Percentiles rank a stretch among this genome's conserved stretches.
These are phyloP conservation scores for Mobula birostris DNA, from an alignment of 2,113 vertebrate genomes.

Conservation along the genomic window DNA sequence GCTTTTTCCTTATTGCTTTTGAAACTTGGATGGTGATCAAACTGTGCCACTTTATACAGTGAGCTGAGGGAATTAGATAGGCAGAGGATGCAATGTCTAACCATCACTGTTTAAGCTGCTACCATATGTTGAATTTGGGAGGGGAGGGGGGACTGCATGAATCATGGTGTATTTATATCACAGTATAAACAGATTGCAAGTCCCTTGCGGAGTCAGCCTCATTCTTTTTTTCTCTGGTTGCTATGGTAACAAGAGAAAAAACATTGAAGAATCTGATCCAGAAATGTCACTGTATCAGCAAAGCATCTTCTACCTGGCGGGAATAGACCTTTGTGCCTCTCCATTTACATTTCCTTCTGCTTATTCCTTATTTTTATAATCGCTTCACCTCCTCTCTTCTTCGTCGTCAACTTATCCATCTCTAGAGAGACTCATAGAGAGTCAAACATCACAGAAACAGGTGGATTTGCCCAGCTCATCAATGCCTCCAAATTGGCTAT, in stretches of 20 bases:
- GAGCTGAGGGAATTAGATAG: neutral
- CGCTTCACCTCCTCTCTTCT: neutral
- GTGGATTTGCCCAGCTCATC: too few species aligned
- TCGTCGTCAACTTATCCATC: neutral
- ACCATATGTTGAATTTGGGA: slow-evolving; percentile 3
- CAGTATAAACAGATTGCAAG: neutral
- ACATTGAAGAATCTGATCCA: neutral
- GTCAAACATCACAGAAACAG: too few species aligned
- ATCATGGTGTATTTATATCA: neutral
- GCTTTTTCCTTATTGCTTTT: neutral
- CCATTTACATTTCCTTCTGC: neutral
- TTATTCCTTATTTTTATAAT: neutral
- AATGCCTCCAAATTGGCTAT: too few species aligned
- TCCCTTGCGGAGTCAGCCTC: neutral
- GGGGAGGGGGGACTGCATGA: neutral
- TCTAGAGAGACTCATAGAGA: neutral
- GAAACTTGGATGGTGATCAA: neutral
- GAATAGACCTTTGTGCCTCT: neutral
- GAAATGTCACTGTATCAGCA: neutral
- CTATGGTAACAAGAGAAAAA: neutral
- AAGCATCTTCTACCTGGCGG: too few species aligned
- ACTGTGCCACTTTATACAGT: too few species aligned
- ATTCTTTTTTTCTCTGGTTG: neutral
- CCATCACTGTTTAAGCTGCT: neutral
- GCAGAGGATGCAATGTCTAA: neutral